These are phyloP conservation scores for Gadus chalcogrammus DNA, from an alignment of 2,113 vertebrate genomes.

Conservation along the genomic window DNA sequence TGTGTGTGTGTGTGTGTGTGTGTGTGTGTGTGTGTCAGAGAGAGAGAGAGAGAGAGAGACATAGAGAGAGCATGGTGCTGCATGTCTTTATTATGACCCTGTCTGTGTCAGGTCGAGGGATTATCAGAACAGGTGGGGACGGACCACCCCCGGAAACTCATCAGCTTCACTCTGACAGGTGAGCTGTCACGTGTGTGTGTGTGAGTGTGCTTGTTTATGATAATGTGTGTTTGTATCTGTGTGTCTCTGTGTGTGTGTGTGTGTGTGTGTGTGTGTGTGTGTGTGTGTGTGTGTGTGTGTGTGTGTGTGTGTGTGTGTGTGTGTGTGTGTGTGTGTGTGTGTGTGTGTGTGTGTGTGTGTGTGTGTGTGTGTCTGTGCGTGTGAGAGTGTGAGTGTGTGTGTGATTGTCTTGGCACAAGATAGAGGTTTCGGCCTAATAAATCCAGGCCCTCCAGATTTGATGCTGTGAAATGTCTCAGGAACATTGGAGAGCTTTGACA, in stretches of 20 bases:
- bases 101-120: constrained; percentile 79
- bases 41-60: no score
- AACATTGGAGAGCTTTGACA: neutral
- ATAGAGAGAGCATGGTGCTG: no score
- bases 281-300: constrained; percentile 4
- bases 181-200: constrained; percentile 40
- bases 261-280: constrained; percentile 1
- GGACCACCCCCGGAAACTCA: constrained; percentile 88
- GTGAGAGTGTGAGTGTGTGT: neutral
- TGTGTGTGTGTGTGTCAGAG: neutral
- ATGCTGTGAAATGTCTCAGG: constrained; percentile 4
- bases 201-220: constrained; percentile 1
- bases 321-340: neutral
- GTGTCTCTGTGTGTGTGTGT: neutral
- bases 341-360: constrained; percentile 8
- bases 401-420: neutral
- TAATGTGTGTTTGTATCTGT: neutral
- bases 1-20: neutral
- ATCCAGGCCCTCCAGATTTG: neutral
- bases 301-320: constrained; percentile 4
- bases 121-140: constrained; percentile 79
- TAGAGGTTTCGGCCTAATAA: neutral
- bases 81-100: no score
- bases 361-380: constrained; percentile 3
- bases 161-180: constrained; percentile 96